phyloP scores from a whole-genome alignment of 1,140 invertebrate species.

The Babylonia areolata region DNA sequence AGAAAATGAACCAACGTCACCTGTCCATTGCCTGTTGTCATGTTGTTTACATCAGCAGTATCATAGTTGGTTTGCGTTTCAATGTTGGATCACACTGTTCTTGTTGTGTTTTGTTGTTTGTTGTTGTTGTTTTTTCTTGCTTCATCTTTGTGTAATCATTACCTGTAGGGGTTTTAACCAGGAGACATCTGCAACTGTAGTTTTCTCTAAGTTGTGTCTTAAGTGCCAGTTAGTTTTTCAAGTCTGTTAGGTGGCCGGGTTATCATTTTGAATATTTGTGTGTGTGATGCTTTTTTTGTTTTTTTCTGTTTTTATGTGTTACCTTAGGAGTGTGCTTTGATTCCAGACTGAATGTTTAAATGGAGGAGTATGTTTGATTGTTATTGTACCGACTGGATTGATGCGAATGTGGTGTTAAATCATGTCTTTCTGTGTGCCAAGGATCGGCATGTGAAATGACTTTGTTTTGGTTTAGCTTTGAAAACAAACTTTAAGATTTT shows the following conservation, averaged over 20 bases:
- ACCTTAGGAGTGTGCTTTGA: background rate
- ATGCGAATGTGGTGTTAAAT: background rate
- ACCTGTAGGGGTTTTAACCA: no score
- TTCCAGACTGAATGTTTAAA: background rate
- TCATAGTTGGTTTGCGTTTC: background rate
- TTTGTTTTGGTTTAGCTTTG: background rate
- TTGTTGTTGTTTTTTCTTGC: no score
- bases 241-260: background rate
- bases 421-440: background rate
- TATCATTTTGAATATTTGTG: no score
- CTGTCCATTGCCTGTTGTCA: background rate
- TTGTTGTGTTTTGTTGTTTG: no score
- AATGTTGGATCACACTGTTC: no score
- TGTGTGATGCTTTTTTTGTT: no score
- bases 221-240: background rate
- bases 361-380: background rate
- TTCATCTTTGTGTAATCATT: no score
- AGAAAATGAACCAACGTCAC: constrained; percentile 42
- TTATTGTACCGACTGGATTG: background rate
- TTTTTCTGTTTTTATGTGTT: background rate
- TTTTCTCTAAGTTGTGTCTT: background rate
- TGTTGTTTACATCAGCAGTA: background rate
- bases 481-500: no score
- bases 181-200: no score
- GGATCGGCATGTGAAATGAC: no score